Evolutionary conservation across 1,140 invertebrate genomes (phyloP).

Genomic region (Polypedilum vanderplanki): DNA sequence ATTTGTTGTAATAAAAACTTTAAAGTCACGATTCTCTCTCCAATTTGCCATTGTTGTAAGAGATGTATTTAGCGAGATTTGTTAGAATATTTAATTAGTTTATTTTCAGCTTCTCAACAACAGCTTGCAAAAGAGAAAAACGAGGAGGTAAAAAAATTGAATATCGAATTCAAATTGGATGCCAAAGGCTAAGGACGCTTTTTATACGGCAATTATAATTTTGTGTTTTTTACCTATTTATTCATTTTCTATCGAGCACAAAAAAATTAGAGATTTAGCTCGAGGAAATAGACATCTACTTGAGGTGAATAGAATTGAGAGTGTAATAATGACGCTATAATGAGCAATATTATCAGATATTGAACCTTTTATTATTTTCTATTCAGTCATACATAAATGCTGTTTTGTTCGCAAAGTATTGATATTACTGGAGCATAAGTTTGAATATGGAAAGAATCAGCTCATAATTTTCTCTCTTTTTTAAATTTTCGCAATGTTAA

Average conservation of each 20-base stretch:
- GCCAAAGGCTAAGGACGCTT: conserved; percentile 1
- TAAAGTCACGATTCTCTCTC: conserved; percentile 10
- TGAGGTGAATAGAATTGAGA: background rate
- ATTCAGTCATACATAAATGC: too few species aligned
- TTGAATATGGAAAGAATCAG: too few species aligned
- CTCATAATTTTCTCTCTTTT: too few species aligned
- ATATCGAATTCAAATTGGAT: background rate
- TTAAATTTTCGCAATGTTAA: too few species aligned
- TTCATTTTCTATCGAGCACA: too few species aligned
- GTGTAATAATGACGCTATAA: background rate
- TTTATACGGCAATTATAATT: conserved; percentile 3
- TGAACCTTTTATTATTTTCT: too few species aligned
- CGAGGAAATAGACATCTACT: background rate
- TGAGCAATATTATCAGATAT: background rate
- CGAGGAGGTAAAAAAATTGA: background rate
- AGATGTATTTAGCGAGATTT: too few species aligned
- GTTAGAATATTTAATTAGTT: too few species aligned
- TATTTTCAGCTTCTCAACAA: too few species aligned
- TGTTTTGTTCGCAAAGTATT: too few species aligned
- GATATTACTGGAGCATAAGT: too few species aligned
- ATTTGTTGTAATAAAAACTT: background rate
- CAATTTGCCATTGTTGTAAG: background rate
- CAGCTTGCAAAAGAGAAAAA: background rate
- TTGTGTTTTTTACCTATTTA: background rate
- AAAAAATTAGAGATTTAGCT: background rate